These are phyloP conservation scores for Mormyrus lacerda DNA, from an alignment of 2,113 vertebrate genomes.

Conservation along the genomic window DNA sequence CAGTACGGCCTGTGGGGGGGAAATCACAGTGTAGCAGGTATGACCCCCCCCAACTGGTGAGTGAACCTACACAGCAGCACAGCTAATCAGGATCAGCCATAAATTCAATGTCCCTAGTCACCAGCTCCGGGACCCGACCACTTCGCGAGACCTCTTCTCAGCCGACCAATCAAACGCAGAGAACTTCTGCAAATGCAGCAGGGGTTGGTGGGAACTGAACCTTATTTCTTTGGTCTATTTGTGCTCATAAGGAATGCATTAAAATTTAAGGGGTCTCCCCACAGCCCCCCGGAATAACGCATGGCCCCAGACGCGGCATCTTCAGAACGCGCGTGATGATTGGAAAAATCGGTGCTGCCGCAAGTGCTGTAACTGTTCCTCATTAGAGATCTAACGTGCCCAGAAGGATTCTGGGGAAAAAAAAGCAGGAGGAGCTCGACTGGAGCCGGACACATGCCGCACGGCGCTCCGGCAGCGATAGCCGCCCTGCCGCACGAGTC, in stretches of 20 bases:
- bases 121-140: background rate
- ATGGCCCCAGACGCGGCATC: constrained; percentile 43
- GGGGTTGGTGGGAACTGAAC: constrained; percentile 55
- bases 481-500: background rate
- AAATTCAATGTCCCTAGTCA: background rate
- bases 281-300: constrained; percentile 35
- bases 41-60: background rate
- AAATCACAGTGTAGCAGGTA: background rate
- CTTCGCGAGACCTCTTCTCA: background rate
- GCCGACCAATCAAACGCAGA: background rate
- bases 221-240: constrained; percentile 56
- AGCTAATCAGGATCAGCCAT: background rate
- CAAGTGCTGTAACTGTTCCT: background rate
- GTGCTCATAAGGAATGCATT: constrained; percentile 46
- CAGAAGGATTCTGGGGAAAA: background rate
- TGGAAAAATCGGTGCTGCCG: background rate
- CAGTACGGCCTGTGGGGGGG: constrained; percentile 72
- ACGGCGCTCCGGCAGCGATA: background rate
- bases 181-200: constrained; percentile 30
- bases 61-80: background rate
- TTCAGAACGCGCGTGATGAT: background rate
- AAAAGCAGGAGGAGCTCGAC: constrained; percentile 37
- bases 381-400: background rate
- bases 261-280: constrained; percentile 44
- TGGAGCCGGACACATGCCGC: background rate